These are phyloP conservation scores for Solen grandis DNA, from an alignment of 1,140 invertebrate genomes.

Conservation along the genomic window DNA sequence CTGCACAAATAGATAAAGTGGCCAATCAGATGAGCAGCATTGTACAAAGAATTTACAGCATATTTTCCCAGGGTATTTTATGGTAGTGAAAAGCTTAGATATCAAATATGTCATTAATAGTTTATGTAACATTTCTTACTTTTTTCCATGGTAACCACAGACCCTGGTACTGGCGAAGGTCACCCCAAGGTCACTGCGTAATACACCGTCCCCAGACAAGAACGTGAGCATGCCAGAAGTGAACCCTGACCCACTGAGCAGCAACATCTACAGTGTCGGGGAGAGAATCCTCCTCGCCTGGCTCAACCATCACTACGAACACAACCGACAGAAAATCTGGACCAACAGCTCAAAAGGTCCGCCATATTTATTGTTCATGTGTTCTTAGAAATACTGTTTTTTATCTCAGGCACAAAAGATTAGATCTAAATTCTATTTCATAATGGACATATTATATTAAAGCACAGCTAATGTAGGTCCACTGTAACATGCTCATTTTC, in stretches of 20 bases:
- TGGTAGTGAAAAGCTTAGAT: too few species aligned
- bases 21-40: too few species aligned
- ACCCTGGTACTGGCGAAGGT: slow-evolving; percentile 76
- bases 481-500: too few species aligned
- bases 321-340: slow-evolving; percentile 77
- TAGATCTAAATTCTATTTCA: too few species aligned
- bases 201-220: slow-evolving; percentile 68
- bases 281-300: slow-evolving; percentile 80
- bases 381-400: not conserved
- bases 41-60: not conserved
- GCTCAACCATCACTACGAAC: slow-evolving; percentile 80
- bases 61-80: too few species aligned
- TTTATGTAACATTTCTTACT: not conserved
- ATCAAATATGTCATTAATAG: too few species aligned
- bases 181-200: slow-evolving; percentile 76
- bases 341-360: slow-evolving; percentile 71
- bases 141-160: slow-evolving; percentile 60
- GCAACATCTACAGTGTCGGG: slow-evolving; percentile 78
- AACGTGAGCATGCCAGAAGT: slow-evolving; percentile 72
- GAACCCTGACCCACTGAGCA: slow-evolving; percentile 77
- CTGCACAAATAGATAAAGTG: too few species aligned
- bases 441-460: too few species aligned
- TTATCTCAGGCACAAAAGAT: too few species aligned
- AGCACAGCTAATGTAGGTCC: too few species aligned
- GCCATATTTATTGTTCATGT: not conserved